Conservation (phyloP, 1,140 invertebrate genomes). For the Trichonephila clavipes region DNA sequence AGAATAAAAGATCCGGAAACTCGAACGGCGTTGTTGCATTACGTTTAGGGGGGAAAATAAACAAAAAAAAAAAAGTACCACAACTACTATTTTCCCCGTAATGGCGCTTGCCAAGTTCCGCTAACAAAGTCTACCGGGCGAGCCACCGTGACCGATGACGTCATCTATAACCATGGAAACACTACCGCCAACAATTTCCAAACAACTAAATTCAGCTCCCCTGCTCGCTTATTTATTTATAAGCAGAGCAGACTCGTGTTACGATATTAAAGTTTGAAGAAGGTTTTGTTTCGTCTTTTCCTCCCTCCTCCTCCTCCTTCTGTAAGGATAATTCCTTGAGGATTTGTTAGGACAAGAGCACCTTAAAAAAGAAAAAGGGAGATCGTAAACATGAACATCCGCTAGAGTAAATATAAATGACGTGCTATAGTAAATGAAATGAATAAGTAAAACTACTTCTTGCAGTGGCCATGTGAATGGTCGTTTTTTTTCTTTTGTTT, state of each 20-base stretch:
- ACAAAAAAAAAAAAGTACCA: slow-evolving; percentile 9
- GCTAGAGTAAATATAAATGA: neutral
- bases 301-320: too few relatives aligned
- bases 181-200: slow-evolving; percentile 67
- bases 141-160: slow-evolving; percentile 70
- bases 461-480: too few relatives aligned
- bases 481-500: neutral
- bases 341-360: slow-evolving; percentile 21
- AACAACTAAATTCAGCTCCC: slow-evolving; percentile 59
- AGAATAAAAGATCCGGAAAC: slow-evolving; percentile 62
- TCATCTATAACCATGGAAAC: slow-evolving; percentile 73
- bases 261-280: slow-evolving; percentile 71
- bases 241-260: slow-evolving; percentile 35
- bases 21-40: slow-evolving; percentile 44
- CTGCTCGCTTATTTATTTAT: slow-evolving; percentile 67
- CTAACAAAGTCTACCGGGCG: slow-evolving; percentile 15
- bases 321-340: slow-evolving; percentile 54
- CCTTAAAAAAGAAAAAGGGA: slow-evolving; percentile 19
- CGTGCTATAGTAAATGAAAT: slow-evolving; percentile 23
- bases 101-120: slow-evolving; percentile 28
- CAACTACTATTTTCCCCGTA: slow-evolving; percentile 49
- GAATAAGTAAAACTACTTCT: slow-evolving; percentile 49
- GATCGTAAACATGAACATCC: slow-evolving; percentile 38
- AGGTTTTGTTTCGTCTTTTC: slow-evolving; percentile 30
- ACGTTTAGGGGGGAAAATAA: neutral